Conservation (phyloP, 2,888 invertebrate species). For the Drosophila birchii region DNA sequence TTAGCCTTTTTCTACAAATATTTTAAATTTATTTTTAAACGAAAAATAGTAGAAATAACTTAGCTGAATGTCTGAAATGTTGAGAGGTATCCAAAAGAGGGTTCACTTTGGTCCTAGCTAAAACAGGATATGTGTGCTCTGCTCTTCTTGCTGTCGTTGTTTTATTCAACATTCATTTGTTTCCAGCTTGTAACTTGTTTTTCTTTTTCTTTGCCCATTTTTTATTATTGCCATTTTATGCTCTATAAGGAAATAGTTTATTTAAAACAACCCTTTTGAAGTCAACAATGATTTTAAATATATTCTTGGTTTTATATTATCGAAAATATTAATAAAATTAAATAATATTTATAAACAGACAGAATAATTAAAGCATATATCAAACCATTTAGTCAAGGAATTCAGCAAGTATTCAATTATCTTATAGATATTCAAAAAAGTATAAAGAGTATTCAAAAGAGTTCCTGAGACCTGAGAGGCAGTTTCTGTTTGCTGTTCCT, state of each 20-base stretch:
- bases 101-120: slow-evolving; percentile 1
- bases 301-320: too few relatives aligned
- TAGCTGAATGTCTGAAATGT: background rate
- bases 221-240: slow-evolving; percentile 37
- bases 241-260: slow-evolving; percentile 6
- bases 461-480: background rate
- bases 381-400: background rate
- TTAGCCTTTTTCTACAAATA: background rate
- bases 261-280: too few relatives aligned
- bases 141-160: slow-evolving; percentile 14
- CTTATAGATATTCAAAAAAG: too few relatives aligned
- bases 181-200: slow-evolving; percentile 54
- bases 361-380: background rate
- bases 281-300: background rate
- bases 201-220: slow-evolving; percentile 54
- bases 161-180: slow-evolving; percentile 71
- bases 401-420: background rate
- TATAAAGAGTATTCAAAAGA: slow-evolving; percentile 12
- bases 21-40: background rate
- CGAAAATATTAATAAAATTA: background rate
- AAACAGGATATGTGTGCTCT: slow-evolving; percentile 8
- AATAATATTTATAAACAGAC: background rate
- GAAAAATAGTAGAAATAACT: background rate
- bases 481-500: slow-evolving; percentile 40
- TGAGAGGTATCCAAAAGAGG: background rate